Percentiles rank a stretch among this genome's conserved stretches.
Evolutionary conservation across 2,888 invertebrate genomes (phyloP).

Genomic region (Ferdinandea cuprea): DNA sequence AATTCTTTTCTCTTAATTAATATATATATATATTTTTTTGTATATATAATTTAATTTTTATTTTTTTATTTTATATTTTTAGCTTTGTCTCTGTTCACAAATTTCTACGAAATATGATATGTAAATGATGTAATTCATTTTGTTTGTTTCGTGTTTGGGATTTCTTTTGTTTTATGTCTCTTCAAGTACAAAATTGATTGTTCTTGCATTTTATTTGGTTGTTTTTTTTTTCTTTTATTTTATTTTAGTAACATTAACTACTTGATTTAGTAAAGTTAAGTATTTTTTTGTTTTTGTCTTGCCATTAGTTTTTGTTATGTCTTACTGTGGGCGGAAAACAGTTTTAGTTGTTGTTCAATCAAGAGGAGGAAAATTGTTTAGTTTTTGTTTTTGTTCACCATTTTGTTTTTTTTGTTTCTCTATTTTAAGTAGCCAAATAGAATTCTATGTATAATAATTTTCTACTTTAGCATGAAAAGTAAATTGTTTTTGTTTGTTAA

Average conservation of each 20-base stretch:
- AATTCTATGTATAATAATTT: constrained; percentile 21
- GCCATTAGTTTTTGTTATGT: constrained; percentile 50
- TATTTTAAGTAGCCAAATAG: constrained; percentile 52
- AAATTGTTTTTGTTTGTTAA: constrained; percentile 57
- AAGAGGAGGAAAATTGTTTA: constrained; percentile 73
- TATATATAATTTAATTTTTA: constrained; percentile 69
- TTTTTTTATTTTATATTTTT: constrained; percentile 41
- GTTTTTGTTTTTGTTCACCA: constrained; percentile 39
- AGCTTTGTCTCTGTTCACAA: constrained; percentile 49
- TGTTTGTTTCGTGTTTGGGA: constrained; percentile 59
- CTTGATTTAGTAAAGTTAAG: constrained; percentile 38
- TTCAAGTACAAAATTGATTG: constrained; percentile 76
- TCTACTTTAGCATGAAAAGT: constrained; percentile 48
- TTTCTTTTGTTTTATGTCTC: constrained; percentile 53
- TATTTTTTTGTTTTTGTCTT: constrained; percentile 46
- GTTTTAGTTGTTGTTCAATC: constrained; percentile 67
- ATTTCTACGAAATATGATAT: constrained; percentile 81
- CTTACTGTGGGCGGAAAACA: constrained; percentile 75
- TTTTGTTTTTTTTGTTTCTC: constrained; percentile 46
- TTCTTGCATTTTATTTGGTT: constrained; percentile 74
- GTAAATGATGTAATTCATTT: constrained; percentile 78
- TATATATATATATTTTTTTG: constrained; percentile 54
- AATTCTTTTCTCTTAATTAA: constrained; percentile 50
- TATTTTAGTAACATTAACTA: constrained; percentile 44
- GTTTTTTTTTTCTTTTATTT: constrained; percentile 29